Evolutionary conservation across 2,888 invertebrate genomes (phyloP), one percentile per base, ranked within the genome.

Genomic region (Protophormia terraenovae): DNA sequence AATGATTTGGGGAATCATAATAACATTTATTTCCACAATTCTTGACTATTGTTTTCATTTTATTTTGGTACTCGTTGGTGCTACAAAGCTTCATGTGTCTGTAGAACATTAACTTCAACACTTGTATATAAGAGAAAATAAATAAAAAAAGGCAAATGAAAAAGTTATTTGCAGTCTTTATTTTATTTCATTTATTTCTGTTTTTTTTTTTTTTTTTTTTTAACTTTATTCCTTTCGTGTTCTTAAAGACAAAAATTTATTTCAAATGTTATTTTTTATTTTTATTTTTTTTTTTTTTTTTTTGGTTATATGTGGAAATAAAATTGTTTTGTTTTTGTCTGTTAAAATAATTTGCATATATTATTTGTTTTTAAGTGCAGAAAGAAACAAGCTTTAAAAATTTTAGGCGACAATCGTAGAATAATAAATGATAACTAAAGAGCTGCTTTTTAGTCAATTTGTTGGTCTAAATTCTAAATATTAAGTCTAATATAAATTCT

Each of bases 1-100:
- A 62, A 35, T 76, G 35, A 27, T 76, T 66, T 66, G 10, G 66
- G 55, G 27, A 66, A 66, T 66, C 66, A 76, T 55, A 72, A 58
- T 58, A 72, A 72, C 69, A 71, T 53, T 69, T 55, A 55, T 71
- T 55, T 55, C 6, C 22, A 35, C 19, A 12, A 29, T 69, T 53
- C 50, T n/a, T 24, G 24, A 12, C n/a, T 71, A 16, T 4, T 71
- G 32, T 55, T 69, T 32, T 69, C 19, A 35, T 53, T 53, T 69
- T 14, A 14, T n/a, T 32, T n/a, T 53, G n/a, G 29, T 29, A 16
- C n/a, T 29, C 29, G 29, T 53, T 27, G n/a, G 1, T 38, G 38
- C 6, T 64, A 22, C 14, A 38, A 6, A 14, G 27, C 19, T 38
- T 35, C 27, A 55, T 55, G 38, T n/a, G 62, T 38, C 24, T 38